Evolutionary conservation across 2,797 vertebrate genomes (phyloP).

Genomic region (Spea hammondii): DNA sequence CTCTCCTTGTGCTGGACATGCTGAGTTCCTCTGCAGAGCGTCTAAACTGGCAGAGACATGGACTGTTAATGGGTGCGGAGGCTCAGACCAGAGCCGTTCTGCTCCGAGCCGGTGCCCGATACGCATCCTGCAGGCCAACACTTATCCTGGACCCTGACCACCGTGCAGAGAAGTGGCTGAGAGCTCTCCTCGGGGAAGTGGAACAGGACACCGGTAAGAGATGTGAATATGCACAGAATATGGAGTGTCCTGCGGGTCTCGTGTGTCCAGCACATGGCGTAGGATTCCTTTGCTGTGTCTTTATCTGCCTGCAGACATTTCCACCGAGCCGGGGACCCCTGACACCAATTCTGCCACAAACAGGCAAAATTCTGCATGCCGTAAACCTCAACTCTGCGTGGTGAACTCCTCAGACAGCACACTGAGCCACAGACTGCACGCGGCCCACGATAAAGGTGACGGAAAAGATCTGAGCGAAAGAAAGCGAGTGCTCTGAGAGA

Average conservation of each 20-base stretch:
- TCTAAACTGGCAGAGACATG: conserved; percentile 59
- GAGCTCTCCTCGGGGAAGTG: conserved; percentile 47
- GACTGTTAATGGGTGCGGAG: conserved; percentile 53
- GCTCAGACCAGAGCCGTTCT: conserved; percentile 66
- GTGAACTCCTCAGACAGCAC: not conserved
- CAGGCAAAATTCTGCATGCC: not conserved
- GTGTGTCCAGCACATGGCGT: no score
- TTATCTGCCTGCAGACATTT: not conserved
- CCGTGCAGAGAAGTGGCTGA: conserved; percentile 62
- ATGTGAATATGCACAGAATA: not conserved
- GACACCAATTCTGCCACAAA: not conserved
- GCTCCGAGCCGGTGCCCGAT: conserved; percentile 61
- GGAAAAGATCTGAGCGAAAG: not conserved
- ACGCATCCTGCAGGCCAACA: conserved; percentile 63
- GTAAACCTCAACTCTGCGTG: not conserved
- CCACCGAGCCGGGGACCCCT: not conserved
- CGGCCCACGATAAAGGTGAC: not conserved
- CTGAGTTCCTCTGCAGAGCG: conserved; percentile 60
- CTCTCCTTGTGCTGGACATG: conserved; percentile 58
- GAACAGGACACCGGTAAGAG: conserved; percentile 28
- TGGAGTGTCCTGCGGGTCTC: not conserved
- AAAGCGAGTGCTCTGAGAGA: not conserved
- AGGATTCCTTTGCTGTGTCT: not conserved
- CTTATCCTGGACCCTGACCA: conserved; percentile 71
- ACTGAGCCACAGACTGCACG: not conserved